Conservation (phyloP, 2,888 invertebrate species). For the Pediacus dermestoides region DNA sequence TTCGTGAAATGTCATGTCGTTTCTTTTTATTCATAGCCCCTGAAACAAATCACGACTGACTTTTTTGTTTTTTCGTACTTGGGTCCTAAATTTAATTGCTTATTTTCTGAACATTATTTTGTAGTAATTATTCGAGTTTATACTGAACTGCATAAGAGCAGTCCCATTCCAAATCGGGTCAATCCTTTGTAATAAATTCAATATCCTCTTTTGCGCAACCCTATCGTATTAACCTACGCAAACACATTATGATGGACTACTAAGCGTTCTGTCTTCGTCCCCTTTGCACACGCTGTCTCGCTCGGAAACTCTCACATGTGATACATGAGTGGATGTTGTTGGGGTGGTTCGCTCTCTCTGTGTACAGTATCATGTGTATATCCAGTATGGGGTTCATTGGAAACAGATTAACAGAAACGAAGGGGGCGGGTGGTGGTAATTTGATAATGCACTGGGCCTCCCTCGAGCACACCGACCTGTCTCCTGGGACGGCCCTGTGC, state of each 20-base stretch:
- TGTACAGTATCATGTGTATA: slow-evolving; percentile 45
- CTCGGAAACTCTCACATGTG: too few species aligned
- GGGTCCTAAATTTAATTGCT: too few species aligned
- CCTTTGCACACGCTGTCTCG: too few species aligned
- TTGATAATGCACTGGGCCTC: slow-evolving; percentile 50
- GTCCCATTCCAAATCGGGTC: slow-evolving; percentile 6
- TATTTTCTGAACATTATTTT: too few species aligned
- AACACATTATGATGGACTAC: slow-evolving; percentile 28
- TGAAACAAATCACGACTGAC: slow-evolving; percentile 9
- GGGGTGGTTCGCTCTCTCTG: slow-evolving; percentile 15
- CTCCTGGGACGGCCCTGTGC: slow-evolving; percentile 43
- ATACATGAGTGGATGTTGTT: slow-evolving; percentile 1
- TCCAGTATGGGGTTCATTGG: slow-evolving; percentile 46
- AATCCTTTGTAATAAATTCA: slow-evolving; percentile 15
- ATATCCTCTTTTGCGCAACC: slow-evolving; percentile 27
- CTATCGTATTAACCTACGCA: slow-evolving; percentile 30
- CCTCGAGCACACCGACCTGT: slow-evolving; percentile 36
- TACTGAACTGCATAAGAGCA: too few species aligned
- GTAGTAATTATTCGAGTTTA: too few species aligned
- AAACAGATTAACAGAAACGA: slow-evolving; percentile 51
- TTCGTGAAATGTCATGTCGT: slow-evolving; percentile 47
- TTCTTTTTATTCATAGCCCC: slow-evolving; percentile 28
- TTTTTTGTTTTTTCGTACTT: too few species aligned
- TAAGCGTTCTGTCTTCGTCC: slow-evolving; percentile 14
- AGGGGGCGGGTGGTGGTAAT: slow-evolving; percentile 51